Percentiles rank a stretch among this genome's conserved stretches.
Conservation (phyloP, 2,888 invertebrate genomes). For the Piscicola geometra region DNA sequence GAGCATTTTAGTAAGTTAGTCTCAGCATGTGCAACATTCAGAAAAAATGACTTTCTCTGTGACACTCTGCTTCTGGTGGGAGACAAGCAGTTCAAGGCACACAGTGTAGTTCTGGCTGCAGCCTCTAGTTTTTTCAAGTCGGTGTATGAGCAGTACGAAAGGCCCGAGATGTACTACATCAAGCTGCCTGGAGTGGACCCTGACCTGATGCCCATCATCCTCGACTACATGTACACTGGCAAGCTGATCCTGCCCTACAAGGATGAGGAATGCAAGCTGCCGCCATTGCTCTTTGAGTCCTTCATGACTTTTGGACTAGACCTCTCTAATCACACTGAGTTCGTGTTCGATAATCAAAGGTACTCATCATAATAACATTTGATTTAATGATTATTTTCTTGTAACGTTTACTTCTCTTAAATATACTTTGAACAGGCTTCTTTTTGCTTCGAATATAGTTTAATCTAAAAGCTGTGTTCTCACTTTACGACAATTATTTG, state of each 20-base stretch:
- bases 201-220: conserved; percentile 22
- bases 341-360: conserved; percentile 28
- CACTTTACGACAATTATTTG: too few species aligned
- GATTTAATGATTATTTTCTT: too few species aligned
- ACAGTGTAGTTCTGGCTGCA: conserved; percentile 35
- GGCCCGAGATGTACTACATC: conserved; percentile 31
- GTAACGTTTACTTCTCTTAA: not conserved
- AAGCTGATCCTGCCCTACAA: conserved; percentile 33
- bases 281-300: conserved; percentile 28
- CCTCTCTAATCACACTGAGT: conserved; percentile 23
- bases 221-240: conserved; percentile 38
- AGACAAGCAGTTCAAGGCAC: conserved; percentile 34
- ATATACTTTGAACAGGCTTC: not conserved
- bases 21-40: conserved; percentile 11
- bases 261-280: conserved; percentile 24
- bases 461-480: too few species aligned
- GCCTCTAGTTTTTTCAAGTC: conserved; percentile 34
- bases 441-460: too few species aligned
- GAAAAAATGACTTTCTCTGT: conserved; percentile 34
- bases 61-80: conserved; percentile 38
- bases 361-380: too few species aligned
- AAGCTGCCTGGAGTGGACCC: conserved; percentile 33
- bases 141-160: conserved; percentile 22
- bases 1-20: conserved; percentile 17
- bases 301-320: conserved; percentile 29